A percentile compares a stretch with the other conserved stretches of the same genome.
These are phyloP conservation scores for Parazoanthus darwini DNA, from an alignment of 92 coral and sea anemone genomes.

Conservation along the genomic window DNA sequence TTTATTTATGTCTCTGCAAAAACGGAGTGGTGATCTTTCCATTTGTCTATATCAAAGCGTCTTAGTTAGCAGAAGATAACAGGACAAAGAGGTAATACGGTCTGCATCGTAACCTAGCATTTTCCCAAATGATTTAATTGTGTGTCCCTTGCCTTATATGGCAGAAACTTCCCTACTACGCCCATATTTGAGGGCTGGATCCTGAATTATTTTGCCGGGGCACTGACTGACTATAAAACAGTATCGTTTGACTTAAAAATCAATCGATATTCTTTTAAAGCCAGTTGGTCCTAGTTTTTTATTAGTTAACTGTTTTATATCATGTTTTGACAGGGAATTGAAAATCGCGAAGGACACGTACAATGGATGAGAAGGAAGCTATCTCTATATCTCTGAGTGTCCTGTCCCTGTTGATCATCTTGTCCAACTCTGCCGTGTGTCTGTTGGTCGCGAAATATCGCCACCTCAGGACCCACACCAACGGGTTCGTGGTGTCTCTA, in stretches of 20 bases:
- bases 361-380: slow-evolving; percentile 15
- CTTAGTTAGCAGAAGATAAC: too few relatives aligned
- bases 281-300: background rate
- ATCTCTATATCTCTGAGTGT: slow-evolving; percentile 13
- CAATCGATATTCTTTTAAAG: background rate
- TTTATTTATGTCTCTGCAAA: too few relatives aligned
- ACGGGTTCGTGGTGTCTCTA: slow-evolving; percentile 51
- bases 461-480: slow-evolving; percentile 52
- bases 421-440: slow-evolving; percentile 51
- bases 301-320: background rate
- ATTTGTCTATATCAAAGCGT: too few relatives aligned
- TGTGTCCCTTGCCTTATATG: too few relatives aligned
- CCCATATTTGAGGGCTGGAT: background rate
- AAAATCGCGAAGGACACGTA: background rate
- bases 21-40: too few relatives aligned
- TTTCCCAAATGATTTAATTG: too few relatives aligned
- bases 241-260: too few relatives aligned
- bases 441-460: slow-evolving; percentile 33
- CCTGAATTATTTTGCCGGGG: background rate
- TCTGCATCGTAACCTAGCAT: too few relatives aligned
- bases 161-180: too few relatives aligned
- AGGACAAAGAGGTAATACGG: too few relatives aligned
- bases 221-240: background rate
- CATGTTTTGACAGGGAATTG: background rate
- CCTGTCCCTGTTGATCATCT: slow-evolving; percentile 32